Evolutionary conservation across 37 sponge, comb jelly and placozoan species (phyloP), one percentile per base, ranked within the genome.

Genomic region (Diacarnus erythraeanus): DNA sequence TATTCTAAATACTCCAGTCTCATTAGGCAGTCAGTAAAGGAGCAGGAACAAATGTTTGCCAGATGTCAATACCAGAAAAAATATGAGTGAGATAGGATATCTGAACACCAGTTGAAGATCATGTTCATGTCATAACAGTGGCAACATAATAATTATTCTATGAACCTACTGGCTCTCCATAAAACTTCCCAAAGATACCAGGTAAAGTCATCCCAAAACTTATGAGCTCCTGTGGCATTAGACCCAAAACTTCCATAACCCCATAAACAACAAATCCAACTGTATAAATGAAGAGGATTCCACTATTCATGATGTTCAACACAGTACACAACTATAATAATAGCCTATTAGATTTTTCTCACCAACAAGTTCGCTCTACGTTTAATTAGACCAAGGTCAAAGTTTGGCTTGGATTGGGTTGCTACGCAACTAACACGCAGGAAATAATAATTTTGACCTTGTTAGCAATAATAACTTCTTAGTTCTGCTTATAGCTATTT

Each of bases 161-260:
- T 63, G 17, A 33, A 71, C 84, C 72, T 10, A 89, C 89, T 39
- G 76, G 76, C 38, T 89, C 80, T 37, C 89, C 89, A 64, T 76
- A 89, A 57, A 65, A 83, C 8, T 29, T 37, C 1, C 75, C 42
- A 57, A 89, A 83, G 27, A 89, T 27, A 3, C 69, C 74, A 20
- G 84, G 75, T 1, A 89, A 43, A 4, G 89, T 79, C 27, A 83
- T 20, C 25, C 89, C 89, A 38, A 79, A 84, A 42, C 89, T 89
- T 37, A 56, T 59, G 1, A 89, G 42, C 80, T 89, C 89, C 42
- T 89, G 89, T 22, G 89, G 89, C 75, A 83, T 78, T 15, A 83
- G 34, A 18, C 89, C 89, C 42, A 78, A 56, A 2, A 89, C 59
- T 69, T 89, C 89, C 89, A 89, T 77, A 8, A 79, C 15, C 4